phyloP scores from a whole-genome alignment of 37 sponge, comb jelly and placozoan species.

The Beroe forskalii region DNA sequence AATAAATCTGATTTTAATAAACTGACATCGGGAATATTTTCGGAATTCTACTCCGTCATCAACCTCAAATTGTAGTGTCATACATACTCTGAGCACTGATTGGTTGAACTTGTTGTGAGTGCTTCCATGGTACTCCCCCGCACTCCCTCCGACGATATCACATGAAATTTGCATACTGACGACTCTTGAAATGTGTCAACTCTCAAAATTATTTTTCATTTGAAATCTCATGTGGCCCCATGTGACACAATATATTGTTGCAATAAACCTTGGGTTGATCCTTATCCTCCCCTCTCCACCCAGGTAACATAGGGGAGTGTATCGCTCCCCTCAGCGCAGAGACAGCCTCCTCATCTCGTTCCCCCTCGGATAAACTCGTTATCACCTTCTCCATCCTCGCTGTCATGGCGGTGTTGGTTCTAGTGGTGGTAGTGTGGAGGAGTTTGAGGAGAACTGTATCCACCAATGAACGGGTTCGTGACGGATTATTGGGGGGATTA shows the following conservation, averaged over 20 bases:
- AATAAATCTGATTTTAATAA: no score
- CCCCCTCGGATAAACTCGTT: background rate
- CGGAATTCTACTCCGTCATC: no score
- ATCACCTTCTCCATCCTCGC: background rate
- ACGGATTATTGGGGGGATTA: no score
- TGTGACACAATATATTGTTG: no score
- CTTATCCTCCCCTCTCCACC: background rate
- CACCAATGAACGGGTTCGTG: constrained; percentile 12
- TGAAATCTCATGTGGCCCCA: no score
- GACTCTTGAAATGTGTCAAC: no score
- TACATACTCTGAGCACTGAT: background rate
- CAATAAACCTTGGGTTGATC: no score
- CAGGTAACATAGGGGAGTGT: constrained; percentile 63
- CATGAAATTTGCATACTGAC: no score
- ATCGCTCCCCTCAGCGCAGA: background rate
- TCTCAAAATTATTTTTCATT: no score
- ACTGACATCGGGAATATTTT: no score
- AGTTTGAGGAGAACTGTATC: background rate
- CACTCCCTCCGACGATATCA: no score
- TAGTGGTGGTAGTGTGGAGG: constrained; percentile 18
- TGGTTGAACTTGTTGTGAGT: background rate
- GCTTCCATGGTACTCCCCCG: background rate
- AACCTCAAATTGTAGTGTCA: background rate
- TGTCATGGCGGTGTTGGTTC: background rate
- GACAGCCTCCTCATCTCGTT: background rate